These are phyloP conservation scores for Maniola hyperantus DNA, from an alignment of 2,888 invertebrate species.

Conservation along the genomic window DNA sequence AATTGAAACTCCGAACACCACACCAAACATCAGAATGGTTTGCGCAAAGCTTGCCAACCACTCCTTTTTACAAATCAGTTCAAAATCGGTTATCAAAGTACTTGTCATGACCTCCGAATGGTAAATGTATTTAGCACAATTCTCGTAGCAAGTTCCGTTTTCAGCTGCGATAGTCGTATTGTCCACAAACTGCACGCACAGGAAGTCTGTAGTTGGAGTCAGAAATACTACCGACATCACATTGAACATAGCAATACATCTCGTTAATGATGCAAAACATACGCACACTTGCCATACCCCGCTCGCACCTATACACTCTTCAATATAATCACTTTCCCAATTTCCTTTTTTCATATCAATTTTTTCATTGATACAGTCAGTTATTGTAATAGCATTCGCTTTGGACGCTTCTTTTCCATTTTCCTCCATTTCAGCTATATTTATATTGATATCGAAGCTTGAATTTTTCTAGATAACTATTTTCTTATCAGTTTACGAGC, in stretches of 20 bases:
- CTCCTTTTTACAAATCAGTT: conserved; percentile 53
- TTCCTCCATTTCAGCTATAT: conserved; percentile 12
- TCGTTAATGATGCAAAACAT: conserved; percentile 42
- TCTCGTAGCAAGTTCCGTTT: conserved; percentile 56
- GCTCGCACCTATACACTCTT: conserved; percentile 56
- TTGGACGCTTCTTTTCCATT: neutral
- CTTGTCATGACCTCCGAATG: conserved; percentile 47
- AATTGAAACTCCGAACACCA: conserved; percentile 51
- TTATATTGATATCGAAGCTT: neutral
- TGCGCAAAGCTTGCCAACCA: conserved; percentile 62
- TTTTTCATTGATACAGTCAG: neutral
- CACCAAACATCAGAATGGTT: conserved; percentile 56
- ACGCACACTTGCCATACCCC: conserved; percentile 55
- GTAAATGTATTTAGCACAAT: conserved; percentile 54
- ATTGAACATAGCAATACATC: conserved; percentile 54
- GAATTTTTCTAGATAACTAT: neutral
- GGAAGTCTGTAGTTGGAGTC: conserved; percentile 54
- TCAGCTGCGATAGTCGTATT: conserved; percentile 42
- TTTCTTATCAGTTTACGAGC: neutral
- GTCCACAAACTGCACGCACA: conserved; percentile 48
- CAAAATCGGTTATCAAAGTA: conserved; percentile 54
- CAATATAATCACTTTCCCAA: conserved; percentile 56
- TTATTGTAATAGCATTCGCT: conserved; percentile 10
- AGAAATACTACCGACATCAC: conserved; percentile 53
- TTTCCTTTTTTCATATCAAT: conserved; percentile 27